Evolutionary conservation across 2,113 vertebrate species (phyloP).

Genomic region (Suricata suricatta): DNA sequence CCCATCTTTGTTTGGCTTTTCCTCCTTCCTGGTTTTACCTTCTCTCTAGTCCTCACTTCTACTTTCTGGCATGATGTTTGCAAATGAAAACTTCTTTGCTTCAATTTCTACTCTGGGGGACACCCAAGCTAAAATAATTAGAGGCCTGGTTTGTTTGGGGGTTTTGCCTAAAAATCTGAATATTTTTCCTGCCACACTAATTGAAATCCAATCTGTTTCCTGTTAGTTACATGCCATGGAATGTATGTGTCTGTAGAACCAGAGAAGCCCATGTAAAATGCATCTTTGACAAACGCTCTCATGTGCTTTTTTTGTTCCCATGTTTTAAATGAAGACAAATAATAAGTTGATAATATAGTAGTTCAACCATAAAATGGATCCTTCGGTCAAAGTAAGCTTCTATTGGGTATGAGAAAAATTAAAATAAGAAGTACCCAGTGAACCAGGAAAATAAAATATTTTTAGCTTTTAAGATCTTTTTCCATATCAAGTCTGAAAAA

Average conservation of each 20-base stretch:
- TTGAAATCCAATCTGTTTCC: neutral
- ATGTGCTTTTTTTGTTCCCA: neutral
- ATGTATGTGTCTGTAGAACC: neutral
- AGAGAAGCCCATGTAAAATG: neutral
- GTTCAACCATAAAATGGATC: neutral
- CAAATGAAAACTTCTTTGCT: neutral
- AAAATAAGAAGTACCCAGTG: neutral
- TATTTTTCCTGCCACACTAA: neutral
- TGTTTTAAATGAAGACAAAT: neutral
- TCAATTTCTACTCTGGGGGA: neutral
- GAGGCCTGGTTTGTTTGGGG: neutral
- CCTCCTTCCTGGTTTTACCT: neutral
- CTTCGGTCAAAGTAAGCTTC: neutral
- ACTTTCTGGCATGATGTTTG: neutral
- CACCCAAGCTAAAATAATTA: neutral
- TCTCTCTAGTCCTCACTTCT: neutral
- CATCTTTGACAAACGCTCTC: neutral
- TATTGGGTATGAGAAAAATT: neutral
- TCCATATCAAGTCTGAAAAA: neutral
- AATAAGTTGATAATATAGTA: neutral
- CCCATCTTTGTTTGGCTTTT: neutral
- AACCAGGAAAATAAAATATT: constrained; percentile 21
- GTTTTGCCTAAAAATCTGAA: neutral
- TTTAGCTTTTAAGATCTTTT: neutral
- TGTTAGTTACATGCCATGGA: neutral